Conservation (phyloP, 2,113 vertebrate genomes). For the Corvus moneduloides region DNA sequence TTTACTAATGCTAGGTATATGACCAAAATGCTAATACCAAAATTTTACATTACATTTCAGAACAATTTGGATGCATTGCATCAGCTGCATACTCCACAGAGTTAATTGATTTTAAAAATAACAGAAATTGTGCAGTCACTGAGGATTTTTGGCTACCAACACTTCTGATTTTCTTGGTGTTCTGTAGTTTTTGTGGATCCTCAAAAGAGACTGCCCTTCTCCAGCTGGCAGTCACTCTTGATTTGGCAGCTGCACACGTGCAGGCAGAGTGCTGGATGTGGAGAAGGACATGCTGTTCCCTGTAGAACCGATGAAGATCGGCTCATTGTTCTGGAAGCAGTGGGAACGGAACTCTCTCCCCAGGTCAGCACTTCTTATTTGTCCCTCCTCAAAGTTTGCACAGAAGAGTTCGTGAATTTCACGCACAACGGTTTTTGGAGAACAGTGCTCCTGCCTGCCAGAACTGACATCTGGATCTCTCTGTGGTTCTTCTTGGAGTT, state of each 20-base stretch:
- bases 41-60: not conserved
- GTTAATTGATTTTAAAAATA: slow-evolving; percentile 10
- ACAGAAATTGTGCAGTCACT: not conserved
- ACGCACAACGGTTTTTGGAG: not conserved
- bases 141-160: not conserved
- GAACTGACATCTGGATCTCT: not conserved
- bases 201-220: not conserved
- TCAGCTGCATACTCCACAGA: not conserved
- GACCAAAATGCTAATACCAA: not conserved
- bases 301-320: not conserved
- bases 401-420: not conserved
- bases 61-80: not conserved
- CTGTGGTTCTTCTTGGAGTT: not conserved
- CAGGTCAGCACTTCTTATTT: not conserved
- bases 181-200: not conserved
- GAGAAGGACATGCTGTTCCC: not conserved
- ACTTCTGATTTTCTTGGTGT: not conserved
- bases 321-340: not conserved
- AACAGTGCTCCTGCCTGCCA: not conserved
- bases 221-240: not conserved
- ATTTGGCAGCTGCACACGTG: not conserved
- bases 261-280: not conserved
- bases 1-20: not conserved
- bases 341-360: not conserved
- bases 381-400: not conserved